Evolutionary conservation across 2,888 invertebrate species (phyloP), one percentile per base, ranked within the genome.

Genomic region (Lasioglossum vierecki): DNA sequence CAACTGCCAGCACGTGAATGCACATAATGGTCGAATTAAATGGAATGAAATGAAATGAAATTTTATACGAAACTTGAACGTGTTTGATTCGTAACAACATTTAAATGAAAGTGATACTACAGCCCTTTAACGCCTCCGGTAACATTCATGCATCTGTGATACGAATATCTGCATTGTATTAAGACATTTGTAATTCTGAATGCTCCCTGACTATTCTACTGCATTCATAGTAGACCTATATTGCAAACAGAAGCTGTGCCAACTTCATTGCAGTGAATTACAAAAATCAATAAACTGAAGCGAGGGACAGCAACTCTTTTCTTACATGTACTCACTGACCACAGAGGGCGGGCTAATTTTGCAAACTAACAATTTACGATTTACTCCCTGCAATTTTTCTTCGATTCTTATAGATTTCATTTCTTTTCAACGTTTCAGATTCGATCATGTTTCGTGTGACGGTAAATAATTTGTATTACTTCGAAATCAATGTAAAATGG

Each of bases 181-280:
- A 63, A 63, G 63, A 63, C 11, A 63, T 63, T 63, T 63, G 63
- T 63, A 63, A 63, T 63, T 63, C 63, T 18, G 63, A 30, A 63
- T 41, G 70, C 39, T 41, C n/a, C n/a, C 41, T 5, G 41, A 41
- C 70, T 44, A 41, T 70, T 41, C 70, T 41, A 70, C 41, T 22
- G 70, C 41, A 26, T 44, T 71, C 71, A 63, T 30, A 63, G 63
- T 63, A 63, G 63, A 63, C 63, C 63, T 63, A 63, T 63, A 63
- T 30, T 63, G 63, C 63, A 30, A 18, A 63, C 63, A 30, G 63
- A 63, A 30, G 63, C 63, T 63, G 63, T 63, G 63, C 63, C 63
- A 63, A 63, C 63, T 63, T 63, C 63, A 63, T 63, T 63, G 63
- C 63, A 63, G 63, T 63, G 63, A 63, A 63, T 63, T 63, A 63